Evolutionary conservation across 92 coral and sea anemone species (phyloP).

Genomic region (Epizoanthus stellaris): DNA sequence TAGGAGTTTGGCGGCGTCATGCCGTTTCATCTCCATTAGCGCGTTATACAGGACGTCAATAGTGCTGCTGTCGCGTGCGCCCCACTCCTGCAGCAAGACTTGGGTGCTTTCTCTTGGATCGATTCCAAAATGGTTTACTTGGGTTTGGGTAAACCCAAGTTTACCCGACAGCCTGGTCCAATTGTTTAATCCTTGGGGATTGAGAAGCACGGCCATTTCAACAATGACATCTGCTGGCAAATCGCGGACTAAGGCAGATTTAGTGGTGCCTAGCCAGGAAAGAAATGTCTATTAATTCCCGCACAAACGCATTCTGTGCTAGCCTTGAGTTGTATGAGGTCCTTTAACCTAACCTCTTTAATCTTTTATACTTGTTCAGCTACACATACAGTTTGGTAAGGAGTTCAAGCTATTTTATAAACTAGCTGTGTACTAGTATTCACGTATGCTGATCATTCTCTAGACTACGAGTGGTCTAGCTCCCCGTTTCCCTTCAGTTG

Average conservation of each 20-base stretch:
- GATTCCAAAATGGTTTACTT: neutral
- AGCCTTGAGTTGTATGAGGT: neutral
- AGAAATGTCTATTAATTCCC: too few relatives aligned
- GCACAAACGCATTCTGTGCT: neutral
- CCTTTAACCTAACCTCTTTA: too few relatives aligned
- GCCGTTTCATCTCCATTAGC: neutral
- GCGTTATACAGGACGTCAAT: neutral
- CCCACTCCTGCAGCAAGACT: constrained; percentile 4
- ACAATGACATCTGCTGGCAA: neutral
- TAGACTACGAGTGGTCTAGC: too few relatives aligned
- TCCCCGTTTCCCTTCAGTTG: too few relatives aligned
- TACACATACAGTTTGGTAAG: too few relatives aligned
- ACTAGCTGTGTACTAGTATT: too few relatives aligned
- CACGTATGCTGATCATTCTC: too few relatives aligned
- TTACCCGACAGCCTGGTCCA: constrained; percentile 23
- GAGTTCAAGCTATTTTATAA: too few relatives aligned
- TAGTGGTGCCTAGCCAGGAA: neutral
- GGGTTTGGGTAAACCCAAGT: neutral
- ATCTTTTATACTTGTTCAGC: too few relatives aligned
- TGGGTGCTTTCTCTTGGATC: neutral
- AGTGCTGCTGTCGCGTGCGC: constrained; percentile 15
- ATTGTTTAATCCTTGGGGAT: neutral
- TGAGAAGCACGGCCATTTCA: neutral
- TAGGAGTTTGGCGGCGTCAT: constrained; percentile 27
- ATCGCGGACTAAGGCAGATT: neutral